Evolutionary conservation across 2,888 invertebrate species (phyloP).

Genomic region (Epirrita christyi): DNA sequence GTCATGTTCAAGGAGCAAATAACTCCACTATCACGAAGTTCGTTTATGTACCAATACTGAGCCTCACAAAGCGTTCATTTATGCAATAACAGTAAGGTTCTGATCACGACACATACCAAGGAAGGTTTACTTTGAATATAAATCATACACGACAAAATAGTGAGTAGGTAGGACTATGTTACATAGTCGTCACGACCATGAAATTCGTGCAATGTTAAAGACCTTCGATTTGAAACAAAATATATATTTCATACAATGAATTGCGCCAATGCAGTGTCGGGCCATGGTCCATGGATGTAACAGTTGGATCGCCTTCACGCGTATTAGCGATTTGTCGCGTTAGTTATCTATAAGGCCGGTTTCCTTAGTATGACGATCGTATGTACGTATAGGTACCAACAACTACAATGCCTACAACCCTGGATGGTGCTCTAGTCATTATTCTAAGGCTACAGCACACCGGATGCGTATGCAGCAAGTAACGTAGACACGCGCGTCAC

Average conservation of each 20-base stretch:
- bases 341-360: neutral
- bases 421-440: too few relatives aligned
- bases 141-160: neutral
- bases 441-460: too few relatives aligned
- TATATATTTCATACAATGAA: slow-evolving; percentile 35
- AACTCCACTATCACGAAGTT: slow-evolving; percentile 14
- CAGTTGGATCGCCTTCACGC: slow-evolving; percentile 37
- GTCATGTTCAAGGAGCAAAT: slow-evolving; percentile 13
- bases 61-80: slow-evolving; percentile 5
- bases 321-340: slow-evolving; percentile 30
- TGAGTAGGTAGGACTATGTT: neutral
- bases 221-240: slow-evolving; percentile 29
- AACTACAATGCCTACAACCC: too few relatives aligned
- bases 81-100: slow-evolving; percentile 19
- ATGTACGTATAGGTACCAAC: too few relatives aligned
- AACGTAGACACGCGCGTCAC: too few relatives aligned
- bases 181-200: slow-evolving; percentile 20
- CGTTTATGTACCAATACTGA: slow-evolving; percentile 3
- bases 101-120: slow-evolving; percentile 14
- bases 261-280: slow-evolving; percentile 31
- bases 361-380: neutral
- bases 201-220: slow-evolving; percentile 10
- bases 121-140: too few relatives aligned
- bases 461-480: too few relatives aligned
- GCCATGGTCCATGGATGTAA: slow-evolving; percentile 26